These are phyloP conservation scores for Cyanistes caeruleus DNA, from an alignment of 2,113 vertebrate species.

Conservation along the genomic window DNA sequence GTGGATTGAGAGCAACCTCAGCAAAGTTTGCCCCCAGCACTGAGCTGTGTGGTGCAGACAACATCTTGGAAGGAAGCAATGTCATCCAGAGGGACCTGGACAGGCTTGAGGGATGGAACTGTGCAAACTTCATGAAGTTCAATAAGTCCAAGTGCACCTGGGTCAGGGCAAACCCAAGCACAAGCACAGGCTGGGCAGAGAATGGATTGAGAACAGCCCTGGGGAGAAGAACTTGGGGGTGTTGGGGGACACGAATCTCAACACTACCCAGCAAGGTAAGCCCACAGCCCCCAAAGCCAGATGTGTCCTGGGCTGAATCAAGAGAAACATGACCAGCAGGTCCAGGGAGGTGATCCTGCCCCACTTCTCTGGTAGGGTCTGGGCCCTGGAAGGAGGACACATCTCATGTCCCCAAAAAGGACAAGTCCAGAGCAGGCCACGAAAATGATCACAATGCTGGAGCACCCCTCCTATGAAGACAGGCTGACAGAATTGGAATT, in stretches of 20 bases:
- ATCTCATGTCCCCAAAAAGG: not conserved
- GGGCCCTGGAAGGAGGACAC: not conserved
- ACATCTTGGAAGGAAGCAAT: not conserved
- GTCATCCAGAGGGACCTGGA: not conserved
- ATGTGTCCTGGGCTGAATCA: not conserved
- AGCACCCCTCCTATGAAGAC: not conserved
- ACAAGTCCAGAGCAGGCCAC: not conserved
- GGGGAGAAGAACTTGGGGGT: not conserved
- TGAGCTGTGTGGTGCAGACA: not conserved
- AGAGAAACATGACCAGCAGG: not conserved
- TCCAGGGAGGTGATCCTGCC: fast-evolving
- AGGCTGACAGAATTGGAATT: not conserved
- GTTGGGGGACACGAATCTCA: not conserved
- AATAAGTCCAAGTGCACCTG: not conserved
- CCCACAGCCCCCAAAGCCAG: not conserved
- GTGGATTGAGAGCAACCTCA: not conserved
- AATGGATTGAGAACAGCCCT: not conserved
- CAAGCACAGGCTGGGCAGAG: not conserved
- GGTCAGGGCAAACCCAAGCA: fast-evolving
- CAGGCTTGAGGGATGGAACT: not conserved
- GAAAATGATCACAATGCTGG: not conserved
- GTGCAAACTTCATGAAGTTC: not conserved
- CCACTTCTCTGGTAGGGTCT: not conserved
- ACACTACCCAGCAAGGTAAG: not conserved
- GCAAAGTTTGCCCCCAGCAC: not conserved